Base-by-base conservation (phyloP, 2,888 invertebrate species). In the Lasioglossum lativentre region DNA sequence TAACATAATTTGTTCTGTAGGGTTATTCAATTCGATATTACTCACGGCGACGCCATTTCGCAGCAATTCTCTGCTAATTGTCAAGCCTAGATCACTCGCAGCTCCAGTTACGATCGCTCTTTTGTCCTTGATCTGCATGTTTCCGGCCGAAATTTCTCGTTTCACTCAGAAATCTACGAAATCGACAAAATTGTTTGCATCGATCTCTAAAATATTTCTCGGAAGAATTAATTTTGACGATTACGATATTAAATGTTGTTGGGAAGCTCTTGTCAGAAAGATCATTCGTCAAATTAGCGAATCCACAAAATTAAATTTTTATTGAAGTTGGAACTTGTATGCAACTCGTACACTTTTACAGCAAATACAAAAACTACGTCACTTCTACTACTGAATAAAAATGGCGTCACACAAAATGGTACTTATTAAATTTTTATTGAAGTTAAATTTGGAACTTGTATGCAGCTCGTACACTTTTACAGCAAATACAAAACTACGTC, bases 61-160 rank as follows among this genome's bases (percentile, higher is more conserved):
- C 27, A 95, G 86, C 27, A 95, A 84, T 87, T 95, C 94, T 40
- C 90, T 92, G 83, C 92, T 89, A 42, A 94, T 93, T 23, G 91
- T 91, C 30, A 94, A 47, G 19, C 94, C 94, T 40, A 94, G 81
- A 56, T 88, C 92, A 74, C 92, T 92, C 14, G 94, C 92, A 19
- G 91, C 93, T 27, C 95, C 95, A 8, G 93, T 94, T 12, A 95
- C 89, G 47, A 95, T 89, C 3, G 91, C 94, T 74, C 90, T 92
- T 88, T 95, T 95, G 56, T 95, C 94, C 80, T 94, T 95, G 73
- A 95, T 93, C 83, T 94, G 94, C 95, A 95, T 95, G 6, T 77
- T 82, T 52, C 0, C 12, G 72, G 10, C 12, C 19, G 34, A n/a
- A 66, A 40, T 23, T 45, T 59, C 12, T 34, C 12, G 56, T 30